Evolutionary conservation across 2,888 invertebrate genomes (phyloP).

Genomic region (Pseudoips prasinana): DNA sequence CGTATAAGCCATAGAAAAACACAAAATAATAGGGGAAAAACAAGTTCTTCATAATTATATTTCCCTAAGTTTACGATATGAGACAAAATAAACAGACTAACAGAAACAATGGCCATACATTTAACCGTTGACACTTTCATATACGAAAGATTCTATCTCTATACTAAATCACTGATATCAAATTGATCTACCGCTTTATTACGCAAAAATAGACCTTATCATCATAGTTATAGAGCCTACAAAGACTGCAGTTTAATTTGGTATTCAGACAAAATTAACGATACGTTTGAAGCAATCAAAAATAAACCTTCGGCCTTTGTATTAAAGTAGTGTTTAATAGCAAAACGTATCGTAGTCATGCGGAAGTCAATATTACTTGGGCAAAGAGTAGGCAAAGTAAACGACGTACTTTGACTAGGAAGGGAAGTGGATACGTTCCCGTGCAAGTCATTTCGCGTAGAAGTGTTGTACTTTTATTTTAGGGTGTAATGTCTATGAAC

Average conservation of each 20-base stretch:
- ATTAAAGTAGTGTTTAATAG: no score
- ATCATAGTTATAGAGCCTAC: neutral
- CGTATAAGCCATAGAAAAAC: no score
- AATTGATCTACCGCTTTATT: neutral
- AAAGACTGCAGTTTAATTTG: slow-evolving; percentile 5
- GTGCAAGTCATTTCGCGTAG: slow-evolving; percentile 18
- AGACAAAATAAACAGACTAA: slow-evolving; percentile 21
- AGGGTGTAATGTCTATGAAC: no score
- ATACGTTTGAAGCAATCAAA: no score
- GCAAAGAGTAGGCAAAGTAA: slow-evolving; percentile 22
- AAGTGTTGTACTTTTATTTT: neutral
- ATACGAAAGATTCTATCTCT: slow-evolving; percentile 17
- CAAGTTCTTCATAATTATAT: no score
- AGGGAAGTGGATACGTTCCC: slow-evolving; percentile 29
- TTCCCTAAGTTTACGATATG: neutral
- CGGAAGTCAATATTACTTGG: slow-evolving; percentile 23
- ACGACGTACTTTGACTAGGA: slow-evolving; percentile 26
- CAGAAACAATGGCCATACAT: slow-evolving; percentile 15
- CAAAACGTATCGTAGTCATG: no score
- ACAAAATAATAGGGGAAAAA: no score
- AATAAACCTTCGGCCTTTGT: no score
- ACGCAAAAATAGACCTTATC: slow-evolving; percentile 9
- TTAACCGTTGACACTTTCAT: slow-evolving; percentile 25
- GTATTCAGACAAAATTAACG: slow-evolving; percentile 15
- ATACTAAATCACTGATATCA: slow-evolving; percentile 10